These are phyloP conservation scores for Polyommatus icarus DNA, from an alignment of 2,888 invertebrate genomes.

Conservation along the genomic window DNA sequence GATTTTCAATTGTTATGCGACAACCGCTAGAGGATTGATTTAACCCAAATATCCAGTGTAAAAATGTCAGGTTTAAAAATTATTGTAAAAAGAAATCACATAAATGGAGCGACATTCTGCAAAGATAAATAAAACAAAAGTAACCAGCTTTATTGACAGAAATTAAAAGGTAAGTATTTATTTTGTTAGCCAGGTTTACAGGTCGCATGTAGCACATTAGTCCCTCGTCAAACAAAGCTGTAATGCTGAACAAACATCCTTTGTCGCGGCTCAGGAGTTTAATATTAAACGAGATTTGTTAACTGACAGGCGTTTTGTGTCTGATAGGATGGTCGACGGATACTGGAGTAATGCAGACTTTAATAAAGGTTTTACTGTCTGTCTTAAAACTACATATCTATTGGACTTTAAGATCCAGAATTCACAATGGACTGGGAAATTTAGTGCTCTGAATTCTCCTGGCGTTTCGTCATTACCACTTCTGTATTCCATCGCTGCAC, in stretches of 20 bases:
- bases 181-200: background rate
- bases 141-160: background rate
- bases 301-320: background rate
- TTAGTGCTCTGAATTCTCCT: no score
- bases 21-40: no score
- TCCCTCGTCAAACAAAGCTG: conserved; percentile 27
- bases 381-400: no score
- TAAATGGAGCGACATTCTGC: background rate
- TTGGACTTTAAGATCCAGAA: no score
- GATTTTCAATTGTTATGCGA: no score
- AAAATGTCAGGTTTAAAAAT: background rate
- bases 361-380: no score
- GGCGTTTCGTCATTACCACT: no score
- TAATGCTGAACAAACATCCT: conserved; percentile 11
- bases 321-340: no score
- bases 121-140: background rate
- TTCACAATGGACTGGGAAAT: no score
- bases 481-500: no score
- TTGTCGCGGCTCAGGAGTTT: conserved; percentile 13
- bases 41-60: background rate
- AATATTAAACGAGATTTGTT: background rate
- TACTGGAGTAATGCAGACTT: no score
- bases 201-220: background rate
- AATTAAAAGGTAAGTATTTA: background rate
- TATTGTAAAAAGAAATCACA: background rate